A percentile compares a stretch with the other conserved stretches of the same genome.
Evolutionary conservation across 2,797 vertebrate genomes (phyloP).

Genomic region (Myioborus miniatus): DNA sequence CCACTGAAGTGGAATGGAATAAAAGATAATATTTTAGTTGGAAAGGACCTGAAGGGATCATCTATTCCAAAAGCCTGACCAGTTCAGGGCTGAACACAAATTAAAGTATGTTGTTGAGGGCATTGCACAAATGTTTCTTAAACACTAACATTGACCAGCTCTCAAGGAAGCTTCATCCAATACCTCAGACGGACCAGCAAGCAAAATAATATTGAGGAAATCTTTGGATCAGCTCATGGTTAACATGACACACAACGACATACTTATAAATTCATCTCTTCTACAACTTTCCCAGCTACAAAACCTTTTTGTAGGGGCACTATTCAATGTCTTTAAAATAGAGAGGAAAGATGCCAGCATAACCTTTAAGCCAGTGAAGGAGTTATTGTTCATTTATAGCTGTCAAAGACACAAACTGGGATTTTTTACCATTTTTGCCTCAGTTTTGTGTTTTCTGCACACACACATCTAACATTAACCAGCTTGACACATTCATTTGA

Average conservation of each 20-base stretch:
- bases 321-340: background rate
- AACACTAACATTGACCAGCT: background rate
- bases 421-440: background rate
- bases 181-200: background rate
- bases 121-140: background rate
- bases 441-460: background rate
- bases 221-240: background rate
- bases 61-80: background rate
- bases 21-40: background rate
- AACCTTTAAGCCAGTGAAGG: background rate
- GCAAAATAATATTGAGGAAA: background rate
- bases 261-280: background rate
- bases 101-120: background rate
- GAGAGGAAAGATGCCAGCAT: background rate
- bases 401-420: background rate
- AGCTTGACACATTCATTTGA: background rate
- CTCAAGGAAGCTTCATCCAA: background rate
- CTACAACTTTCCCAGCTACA: background rate
- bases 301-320: background rate
- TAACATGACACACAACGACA: background rate
- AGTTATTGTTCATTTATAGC: background rate
- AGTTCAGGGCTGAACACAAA: background rate
- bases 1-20: background rate
- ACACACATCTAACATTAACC: background rate
- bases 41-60: background rate